These are phyloP conservation scores for Leptopterna dolabrata DNA, from an alignment of 2,888 invertebrate genomes.

Conservation along the genomic window DNA sequence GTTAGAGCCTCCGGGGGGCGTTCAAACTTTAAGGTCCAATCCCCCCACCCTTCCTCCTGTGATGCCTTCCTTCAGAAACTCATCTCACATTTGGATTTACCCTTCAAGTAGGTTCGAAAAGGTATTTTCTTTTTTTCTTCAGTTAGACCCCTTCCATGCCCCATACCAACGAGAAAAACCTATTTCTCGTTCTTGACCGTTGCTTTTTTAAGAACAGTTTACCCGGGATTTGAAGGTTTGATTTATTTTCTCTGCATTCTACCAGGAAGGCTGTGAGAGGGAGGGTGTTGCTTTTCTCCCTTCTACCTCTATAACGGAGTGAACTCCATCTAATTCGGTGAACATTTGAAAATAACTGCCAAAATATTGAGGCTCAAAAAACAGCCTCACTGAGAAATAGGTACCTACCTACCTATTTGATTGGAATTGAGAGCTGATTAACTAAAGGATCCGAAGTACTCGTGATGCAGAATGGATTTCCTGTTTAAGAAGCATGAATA, in stretches of 20 bases:
- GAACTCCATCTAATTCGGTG: too few species aligned
- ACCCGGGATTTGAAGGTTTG: neutral
- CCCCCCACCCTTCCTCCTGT: neutral
- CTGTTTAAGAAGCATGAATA: too few species aligned
- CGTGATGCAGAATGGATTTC: too few species aligned
- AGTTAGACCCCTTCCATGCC: neutral
- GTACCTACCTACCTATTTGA: too few species aligned
- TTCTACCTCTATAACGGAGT: too few species aligned
- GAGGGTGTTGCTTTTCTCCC: too few species aligned
- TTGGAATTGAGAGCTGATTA: too few species aligned
- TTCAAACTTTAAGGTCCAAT: conserved; percentile 38
- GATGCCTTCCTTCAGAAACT: neutral
- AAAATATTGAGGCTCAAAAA: too few species aligned
- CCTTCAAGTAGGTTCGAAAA: conserved; percentile 16
- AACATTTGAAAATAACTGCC: too few species aligned
- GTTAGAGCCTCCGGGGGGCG: conserved; percentile 36
- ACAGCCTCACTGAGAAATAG: too few species aligned
- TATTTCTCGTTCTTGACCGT: neutral
- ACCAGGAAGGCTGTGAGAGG: neutral
- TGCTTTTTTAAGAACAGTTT: neutral
- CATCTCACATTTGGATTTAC: conserved; percentile 41
- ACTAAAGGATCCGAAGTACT: too few species aligned
- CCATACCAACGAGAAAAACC: neutral
- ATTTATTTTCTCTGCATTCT: neutral
- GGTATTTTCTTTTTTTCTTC: neutral